Percentiles rank a stretch among this genome's conserved stretches.
Conservation (phyloP, 2,888 invertebrate genomes). For the Cordilura impudica region DNA sequence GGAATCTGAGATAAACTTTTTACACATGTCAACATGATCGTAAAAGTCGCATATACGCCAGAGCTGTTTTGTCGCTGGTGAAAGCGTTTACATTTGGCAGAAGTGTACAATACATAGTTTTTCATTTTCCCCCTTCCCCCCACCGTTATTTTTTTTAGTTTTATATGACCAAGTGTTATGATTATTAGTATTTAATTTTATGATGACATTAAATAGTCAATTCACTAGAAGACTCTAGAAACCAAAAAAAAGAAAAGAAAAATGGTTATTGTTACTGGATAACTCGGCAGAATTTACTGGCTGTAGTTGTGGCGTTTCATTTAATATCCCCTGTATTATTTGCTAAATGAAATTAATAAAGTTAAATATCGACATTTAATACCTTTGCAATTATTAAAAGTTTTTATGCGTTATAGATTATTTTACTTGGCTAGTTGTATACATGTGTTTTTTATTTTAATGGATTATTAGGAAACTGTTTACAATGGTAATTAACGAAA, state of each 20-base stretch:
- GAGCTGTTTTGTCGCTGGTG: background rate
- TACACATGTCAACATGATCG: slow-evolving; percentile 49
- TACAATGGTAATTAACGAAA: slow-evolving; percentile 43
- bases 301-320: background rate
- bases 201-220: slow-evolving; percentile 39
- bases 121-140: too few relatives aligned
- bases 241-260: background rate
- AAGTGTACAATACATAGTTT: too few relatives aligned
- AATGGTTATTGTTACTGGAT: background rate
- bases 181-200: slow-evolving; percentile 47
- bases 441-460: background rate
- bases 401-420: slow-evolving; percentile 5
- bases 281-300: background rate
- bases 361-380: slow-evolving; percentile 41
- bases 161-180: slow-evolving; percentile 39
- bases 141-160: too few relatives aligned
- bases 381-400: slow-evolving; percentile 39
- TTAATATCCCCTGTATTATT: slow-evolving; percentile 29
- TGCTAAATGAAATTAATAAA: slow-evolving; percentile 39
- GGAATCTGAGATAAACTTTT: slow-evolving; percentile 38
- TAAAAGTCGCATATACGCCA: slow-evolving; percentile 18
- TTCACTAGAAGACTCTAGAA: background rate
- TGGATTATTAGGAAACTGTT: background rate
- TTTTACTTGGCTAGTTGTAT: background rate
- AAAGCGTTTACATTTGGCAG: background rate